These are phyloP conservation scores for Drosophila miranda DNA, from an alignment of 1,140 invertebrate species.

Conservation along the genomic window DNA sequence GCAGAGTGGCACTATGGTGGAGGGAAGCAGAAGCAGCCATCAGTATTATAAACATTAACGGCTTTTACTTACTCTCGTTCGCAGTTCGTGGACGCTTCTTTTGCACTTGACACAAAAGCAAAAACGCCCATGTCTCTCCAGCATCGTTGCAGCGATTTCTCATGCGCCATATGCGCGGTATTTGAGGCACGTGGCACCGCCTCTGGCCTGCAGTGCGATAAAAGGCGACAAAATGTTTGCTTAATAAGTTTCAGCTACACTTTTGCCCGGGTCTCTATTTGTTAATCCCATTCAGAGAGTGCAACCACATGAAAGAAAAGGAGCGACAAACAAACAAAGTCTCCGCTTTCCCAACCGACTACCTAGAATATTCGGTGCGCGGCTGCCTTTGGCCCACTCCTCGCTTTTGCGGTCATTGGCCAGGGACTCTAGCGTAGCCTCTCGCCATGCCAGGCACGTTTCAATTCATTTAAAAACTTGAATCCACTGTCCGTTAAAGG, in stretches of 20 bases:
- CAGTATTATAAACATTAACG: slow-evolving; percentile 71
- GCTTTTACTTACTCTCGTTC: slow-evolving; percentile 61
- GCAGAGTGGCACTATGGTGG: slow-evolving; percentile 5
- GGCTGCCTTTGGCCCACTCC: too few species aligned
- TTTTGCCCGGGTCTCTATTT: slow-evolving; percentile 51
- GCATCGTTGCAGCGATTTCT: slow-evolving; percentile 55
- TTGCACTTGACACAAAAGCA: slow-evolving; percentile 60
- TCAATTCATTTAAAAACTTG: slow-evolving; percentile 66
- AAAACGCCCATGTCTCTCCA: slow-evolving; percentile 39
- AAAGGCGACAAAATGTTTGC: slow-evolving; percentile 69
- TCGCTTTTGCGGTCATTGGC: too few species aligned
- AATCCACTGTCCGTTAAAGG: slow-evolving; percentile 48
- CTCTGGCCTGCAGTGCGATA: slow-evolving; percentile 13
- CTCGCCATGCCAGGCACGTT: slow-evolving; percentile 61
- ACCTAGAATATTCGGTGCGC: slow-evolving; percentile 2
- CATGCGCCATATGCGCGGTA: slow-evolving; percentile 1
- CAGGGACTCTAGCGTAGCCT: too few species aligned
- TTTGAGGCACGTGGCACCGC: slow-evolving; percentile 20
- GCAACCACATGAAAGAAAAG: slow-evolving; percentile 30
- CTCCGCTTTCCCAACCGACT: background rate
- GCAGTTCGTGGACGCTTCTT: slow-evolving; percentile 44
- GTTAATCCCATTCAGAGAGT: slow-evolving; percentile 27
- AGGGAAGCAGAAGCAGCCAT: slow-evolving; percentile 19
- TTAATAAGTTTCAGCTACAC: slow-evolving; percentile 53
- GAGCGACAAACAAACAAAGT: slow-evolving; percentile 15